phyloP scores from a whole-genome alignment of 2,888 invertebrate species.

The Hirtodrosophila histrioides region DNA sequence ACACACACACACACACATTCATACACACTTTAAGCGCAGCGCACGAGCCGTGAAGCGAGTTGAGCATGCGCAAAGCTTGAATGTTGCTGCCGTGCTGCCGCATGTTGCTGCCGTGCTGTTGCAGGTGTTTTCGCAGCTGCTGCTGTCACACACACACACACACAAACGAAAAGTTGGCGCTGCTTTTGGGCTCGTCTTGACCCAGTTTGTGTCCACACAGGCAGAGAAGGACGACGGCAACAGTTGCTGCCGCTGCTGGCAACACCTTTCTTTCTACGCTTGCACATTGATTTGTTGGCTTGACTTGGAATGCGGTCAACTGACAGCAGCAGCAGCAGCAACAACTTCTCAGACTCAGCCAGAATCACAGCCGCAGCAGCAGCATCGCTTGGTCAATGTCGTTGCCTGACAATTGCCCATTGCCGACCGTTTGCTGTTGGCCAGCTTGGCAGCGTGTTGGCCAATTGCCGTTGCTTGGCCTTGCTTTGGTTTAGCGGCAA shows the following conservation, averaged over 20 bases:
- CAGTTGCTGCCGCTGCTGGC: slow-evolving; percentile 28
- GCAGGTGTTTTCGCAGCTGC: slow-evolving; percentile 45
- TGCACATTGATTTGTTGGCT: slow-evolving; percentile 71
- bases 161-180: background rate
- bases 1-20: slow-evolving; percentile 13
- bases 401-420: slow-evolving; percentile 36
- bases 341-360: slow-evolving; percentile 18
- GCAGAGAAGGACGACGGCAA: slow-evolving; percentile 52
- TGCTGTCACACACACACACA: slow-evolving; percentile 23
- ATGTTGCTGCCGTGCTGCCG: slow-evolving; percentile 31
- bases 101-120: slow-evolving; percentile 34
- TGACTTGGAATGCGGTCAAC: slow-evolving; percentile 71
- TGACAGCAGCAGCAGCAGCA: slow-evolving; percentile 32
- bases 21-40: slow-evolving; percentile 21
- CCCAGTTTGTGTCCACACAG: slow-evolving; percentile 46
- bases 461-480: slow-evolving; percentile 71
- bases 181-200: slow-evolving; percentile 54
- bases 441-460: slow-evolving; percentile 10
- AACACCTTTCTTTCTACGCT: slow-evolving; percentile 66
- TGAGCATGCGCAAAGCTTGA: slow-evolving; percentile 31
- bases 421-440: slow-evolving; percentile 23
- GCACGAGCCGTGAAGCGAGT: slow-evolving; percentile 55
- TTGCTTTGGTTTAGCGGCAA: slow-evolving; percentile 70
- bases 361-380: slow-evolving; percentile 27
- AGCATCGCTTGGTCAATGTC: slow-evolving; percentile 67